Percentiles rank a stretch among this genome's conserved stretches.
These are phyloP conservation scores for Allygus modestus DNA, from an alignment of 2,888 invertebrate species.

Conservation along the genomic window DNA sequence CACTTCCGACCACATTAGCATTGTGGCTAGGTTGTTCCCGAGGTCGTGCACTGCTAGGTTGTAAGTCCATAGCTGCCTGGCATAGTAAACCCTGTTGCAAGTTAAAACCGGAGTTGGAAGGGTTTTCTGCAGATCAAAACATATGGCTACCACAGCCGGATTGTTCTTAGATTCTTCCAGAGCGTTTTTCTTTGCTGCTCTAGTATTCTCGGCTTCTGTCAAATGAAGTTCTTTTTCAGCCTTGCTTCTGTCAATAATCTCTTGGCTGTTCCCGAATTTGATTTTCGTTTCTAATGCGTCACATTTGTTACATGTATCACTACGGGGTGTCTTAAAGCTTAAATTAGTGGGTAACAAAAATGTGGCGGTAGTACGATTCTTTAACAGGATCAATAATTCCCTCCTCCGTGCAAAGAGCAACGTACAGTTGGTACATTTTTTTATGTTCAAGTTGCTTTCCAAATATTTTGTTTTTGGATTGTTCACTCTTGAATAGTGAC, in stretches of 20 bases:
- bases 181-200: conserved; percentile 16
- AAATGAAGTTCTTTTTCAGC: conserved; percentile 41
- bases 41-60: conserved; percentile 70
- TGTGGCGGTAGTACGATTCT: not conserved
- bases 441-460: not conserved
- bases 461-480: conserved; percentile 39
- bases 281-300: conserved; percentile 12
- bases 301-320: conserved; percentile 52
- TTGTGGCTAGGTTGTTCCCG: conserved; percentile 67
- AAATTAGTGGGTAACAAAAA: too few relatives aligned
- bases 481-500: conserved; percentile 29
- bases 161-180: not conserved
- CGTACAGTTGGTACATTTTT: conserved; percentile 28
- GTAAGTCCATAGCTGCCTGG: conserved; percentile 70
- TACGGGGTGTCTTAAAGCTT: conserved; percentile 1
- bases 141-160: conserved; percentile 50
- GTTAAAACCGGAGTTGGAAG: conserved; percentile 71
- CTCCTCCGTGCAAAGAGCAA: not conserved
- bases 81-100: conserved; percentile 71
- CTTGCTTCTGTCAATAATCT: conserved; percentile 5
- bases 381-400: conserved; percentile 16
- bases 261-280: not conserved
- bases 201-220: conserved; percentile 65
- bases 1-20: conserved; percentile 70
- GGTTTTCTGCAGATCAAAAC: conserved; percentile 71